Base-by-base conservation (phyloP, 2,888 invertebrate genomes). In the Rhogogaster chlorosoma region DNA sequence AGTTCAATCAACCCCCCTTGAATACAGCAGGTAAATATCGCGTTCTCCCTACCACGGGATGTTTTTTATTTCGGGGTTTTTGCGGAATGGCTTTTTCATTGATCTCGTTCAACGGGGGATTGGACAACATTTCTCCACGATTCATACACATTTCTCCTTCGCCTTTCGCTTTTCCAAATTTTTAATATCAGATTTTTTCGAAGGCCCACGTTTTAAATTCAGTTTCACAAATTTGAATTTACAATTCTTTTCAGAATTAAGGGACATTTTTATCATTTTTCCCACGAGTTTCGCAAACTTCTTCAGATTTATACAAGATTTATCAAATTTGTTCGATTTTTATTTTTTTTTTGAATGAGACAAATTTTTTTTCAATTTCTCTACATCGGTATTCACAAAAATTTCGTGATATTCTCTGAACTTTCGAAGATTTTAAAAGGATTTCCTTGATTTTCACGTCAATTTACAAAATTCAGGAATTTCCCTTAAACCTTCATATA, bases 1-100 rank as follows among this genome's bases (percentile, higher is more conserved):
- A 91, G 87, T 92, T 91, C 87, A 88, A 90, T 86, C 91, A 90
- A 77, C 90, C 89, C 70, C 91, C 91, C 10, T 83, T 91, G 45
- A 88, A 91, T 80, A 91, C 90, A n/a, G 89, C 91, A 86, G 92
- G 92, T 92, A 89, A 75, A 83, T 83, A 70, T 83, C 6, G 9
- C 10, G 29, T 36, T 5, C 4, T 32, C 36, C 29, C 36, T 10
- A 4, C 4, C 3, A 64, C 0, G 22, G 1, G 22, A 36, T 15
- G 9, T 42, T 73, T 42, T 38, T 73, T 22, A 42, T 73, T 42
- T n/a, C 42, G 5, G 6, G 6, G 4, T 42, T 18, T 42, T 18
- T 5, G 4, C 1, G 29, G 45, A 26, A 29, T 12, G n/a, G 75
- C 9, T 26, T 61, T 61, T 61, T 26, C 3, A 61, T 26, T 12